Conservation (phyloP, 2,113 vertebrate genomes). For the Corynorhinus townsendii region DNA sequence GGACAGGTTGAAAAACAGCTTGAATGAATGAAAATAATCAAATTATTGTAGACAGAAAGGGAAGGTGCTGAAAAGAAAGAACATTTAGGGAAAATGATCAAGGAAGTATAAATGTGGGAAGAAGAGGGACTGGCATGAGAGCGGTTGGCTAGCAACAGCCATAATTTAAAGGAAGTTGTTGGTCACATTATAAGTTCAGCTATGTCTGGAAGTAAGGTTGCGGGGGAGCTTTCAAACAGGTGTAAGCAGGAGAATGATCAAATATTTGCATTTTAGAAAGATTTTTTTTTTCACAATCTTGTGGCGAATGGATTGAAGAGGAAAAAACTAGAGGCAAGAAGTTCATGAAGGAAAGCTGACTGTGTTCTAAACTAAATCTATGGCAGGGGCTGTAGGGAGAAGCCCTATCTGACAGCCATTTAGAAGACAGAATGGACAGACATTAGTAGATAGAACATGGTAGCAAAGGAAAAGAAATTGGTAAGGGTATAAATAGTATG, state of each 20-base stretch:
- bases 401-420: background rate
- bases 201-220: background rate
- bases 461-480: background rate
- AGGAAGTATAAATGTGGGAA: background rate
- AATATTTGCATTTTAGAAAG: slow-evolving; percentile 21
- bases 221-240: background rate
- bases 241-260: background rate
- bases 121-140: background rate
- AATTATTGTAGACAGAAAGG: background rate
- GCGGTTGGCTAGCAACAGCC: background rate
- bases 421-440: background rate
- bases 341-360: background rate
- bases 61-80: background rate
- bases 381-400: background rate
- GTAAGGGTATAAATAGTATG: background rate
- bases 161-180: background rate
- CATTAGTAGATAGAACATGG: background rate
- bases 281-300: background rate
- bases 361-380: background rate
- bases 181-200: background rate
- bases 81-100: background rate
- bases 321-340: background rate
- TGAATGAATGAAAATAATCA: background rate
- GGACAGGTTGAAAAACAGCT: background rate
- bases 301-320: background rate